Evolutionary conservation across 2,797 vertebrate species (phyloP).

Genomic region (Mionectes olivaceus): DNA sequence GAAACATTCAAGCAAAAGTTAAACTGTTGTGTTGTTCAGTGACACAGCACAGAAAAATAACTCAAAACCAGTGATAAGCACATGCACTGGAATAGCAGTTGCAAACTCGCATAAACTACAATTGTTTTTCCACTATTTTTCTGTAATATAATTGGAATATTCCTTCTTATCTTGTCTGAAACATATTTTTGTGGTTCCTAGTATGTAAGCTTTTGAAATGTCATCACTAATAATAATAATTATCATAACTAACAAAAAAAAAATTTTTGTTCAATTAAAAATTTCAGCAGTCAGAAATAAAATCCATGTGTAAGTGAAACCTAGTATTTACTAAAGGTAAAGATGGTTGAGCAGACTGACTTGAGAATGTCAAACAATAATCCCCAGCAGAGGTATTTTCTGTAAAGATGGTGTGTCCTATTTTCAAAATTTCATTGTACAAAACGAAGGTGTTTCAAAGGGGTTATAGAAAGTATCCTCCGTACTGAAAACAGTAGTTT

Average conservation of each 20-base stretch:
- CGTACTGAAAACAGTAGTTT: not conserved
- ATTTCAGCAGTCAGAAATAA: not conserved
- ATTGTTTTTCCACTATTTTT: not conserved
- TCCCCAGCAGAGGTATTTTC: not conserved
- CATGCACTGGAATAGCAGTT: not conserved
- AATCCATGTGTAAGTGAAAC: not conserved
- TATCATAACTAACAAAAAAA: not conserved
- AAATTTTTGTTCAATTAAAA: not conserved
- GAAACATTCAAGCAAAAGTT: constrained; percentile 17
- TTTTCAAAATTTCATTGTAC: not conserved
- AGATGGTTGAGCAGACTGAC: not conserved
- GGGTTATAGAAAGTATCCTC: not conserved
- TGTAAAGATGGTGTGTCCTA: not conserved
- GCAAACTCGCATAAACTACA: not conserved
- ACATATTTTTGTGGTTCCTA: not conserved
- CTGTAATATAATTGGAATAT: not conserved
- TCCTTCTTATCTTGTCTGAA: not conserved
- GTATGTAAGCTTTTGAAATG: not conserved
- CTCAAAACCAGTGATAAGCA: not conserved
- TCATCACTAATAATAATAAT: not conserved
- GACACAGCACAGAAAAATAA: not conserved
- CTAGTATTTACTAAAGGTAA: not conserved
- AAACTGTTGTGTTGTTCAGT: not conserved
- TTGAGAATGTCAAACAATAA: not conserved
- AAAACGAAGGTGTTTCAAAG: not conserved